Base-by-base conservation (phyloP, 2,797 vertebrate genomes). In the Paguma larvata region DNA sequence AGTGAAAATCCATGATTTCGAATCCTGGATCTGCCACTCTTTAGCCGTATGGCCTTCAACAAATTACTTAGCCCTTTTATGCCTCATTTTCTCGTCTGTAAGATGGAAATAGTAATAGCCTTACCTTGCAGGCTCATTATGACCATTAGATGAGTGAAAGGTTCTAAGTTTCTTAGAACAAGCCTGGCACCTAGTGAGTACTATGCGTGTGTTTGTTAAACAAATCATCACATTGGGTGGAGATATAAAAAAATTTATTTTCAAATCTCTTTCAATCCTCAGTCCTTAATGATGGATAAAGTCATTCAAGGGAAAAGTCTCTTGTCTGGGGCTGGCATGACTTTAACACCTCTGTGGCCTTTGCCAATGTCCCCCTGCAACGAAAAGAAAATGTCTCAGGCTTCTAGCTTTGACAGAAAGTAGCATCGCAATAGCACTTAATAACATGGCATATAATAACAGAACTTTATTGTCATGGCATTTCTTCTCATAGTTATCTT, bases 11-110 rank as follows among this genome's bases (percentile, higher is more conserved):
- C 32, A 38, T 51, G 25, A 3, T 1, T 63, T 59, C 32, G 34
- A 82, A 84, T 48, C 21, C 56, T 62, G 18, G 18, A 10, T 77
- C 82, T 89, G 34, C 10, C 14, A 9, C 44, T 34, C 44, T 70
- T 96, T 38, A 95, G 79, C 75, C 30, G 2, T 12, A 23, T 30
- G 38, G 48, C 72, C 46, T 93, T 87, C 62, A 83, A 48, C 41
- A 68, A 79, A 77, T 25, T 23, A 44, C 19, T 53, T 91, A 62
- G 94, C 38, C 5, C 68, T n/a, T 78, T 85, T n/a, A 44, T 51
- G 41, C 30, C 30, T 90, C 65, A 34, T 65, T 82, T 75, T 96
- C 46, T 94, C 27, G 41, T 78, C 59, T 94, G 72, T 72, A 63
- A 75, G 92, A 53, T 59, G 34, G 62, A 14, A 27, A 56, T 62